Conservation (phyloP, 2,888 invertebrate species). For the Ornithoptera alexandrae region DNA sequence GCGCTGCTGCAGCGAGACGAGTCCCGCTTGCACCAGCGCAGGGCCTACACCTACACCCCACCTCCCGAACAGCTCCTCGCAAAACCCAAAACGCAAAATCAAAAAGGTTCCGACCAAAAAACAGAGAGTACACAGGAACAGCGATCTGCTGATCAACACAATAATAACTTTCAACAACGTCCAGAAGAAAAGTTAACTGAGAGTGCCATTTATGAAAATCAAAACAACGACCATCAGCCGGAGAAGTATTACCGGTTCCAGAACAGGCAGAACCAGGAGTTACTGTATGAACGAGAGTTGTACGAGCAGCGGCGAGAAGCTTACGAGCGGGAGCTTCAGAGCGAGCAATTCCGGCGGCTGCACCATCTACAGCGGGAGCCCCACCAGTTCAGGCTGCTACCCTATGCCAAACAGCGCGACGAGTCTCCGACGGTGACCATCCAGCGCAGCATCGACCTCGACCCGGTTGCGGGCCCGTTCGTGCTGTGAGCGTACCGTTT, state of each 20-base stretch:
- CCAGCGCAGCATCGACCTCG: constrained; percentile 57
- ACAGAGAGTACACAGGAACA: constrained; percentile 17
- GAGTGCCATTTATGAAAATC: not conserved
- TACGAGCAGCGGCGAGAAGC: constrained; percentile 44
- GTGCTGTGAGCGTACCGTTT: constrained; percentile 39
- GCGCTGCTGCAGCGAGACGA: constrained; percentile 37
- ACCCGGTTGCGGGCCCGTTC: constrained; percentile 42
- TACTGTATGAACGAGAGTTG: constrained; percentile 42
- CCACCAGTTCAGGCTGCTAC: too few species aligned
- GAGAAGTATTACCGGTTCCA: constrained; percentile 28
- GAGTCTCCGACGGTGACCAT: constrained; percentile 37
- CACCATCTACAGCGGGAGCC: too few species aligned
- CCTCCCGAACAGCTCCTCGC: constrained; percentile 48
- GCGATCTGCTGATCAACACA: constrained; percentile 34
- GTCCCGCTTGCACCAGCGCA: constrained; percentile 53
- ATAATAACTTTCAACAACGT: constrained; percentile 26
- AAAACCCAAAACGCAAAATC: constrained; percentile 23
- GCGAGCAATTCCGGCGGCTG: too few species aligned
- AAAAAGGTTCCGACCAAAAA: not conserved
- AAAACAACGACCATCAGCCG: constrained; percentile 35
- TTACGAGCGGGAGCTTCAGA: constrained; percentile 3
- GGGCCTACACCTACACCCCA: constrained; percentile 53
- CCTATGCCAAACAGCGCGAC: too few species aligned
- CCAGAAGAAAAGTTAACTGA: not conserved
- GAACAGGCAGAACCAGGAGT: constrained; percentile 39